These are phyloP conservation scores for Balearica regulorum DNA, from an alignment of 2,797 vertebrate species.

Conservation along the genomic window DNA sequence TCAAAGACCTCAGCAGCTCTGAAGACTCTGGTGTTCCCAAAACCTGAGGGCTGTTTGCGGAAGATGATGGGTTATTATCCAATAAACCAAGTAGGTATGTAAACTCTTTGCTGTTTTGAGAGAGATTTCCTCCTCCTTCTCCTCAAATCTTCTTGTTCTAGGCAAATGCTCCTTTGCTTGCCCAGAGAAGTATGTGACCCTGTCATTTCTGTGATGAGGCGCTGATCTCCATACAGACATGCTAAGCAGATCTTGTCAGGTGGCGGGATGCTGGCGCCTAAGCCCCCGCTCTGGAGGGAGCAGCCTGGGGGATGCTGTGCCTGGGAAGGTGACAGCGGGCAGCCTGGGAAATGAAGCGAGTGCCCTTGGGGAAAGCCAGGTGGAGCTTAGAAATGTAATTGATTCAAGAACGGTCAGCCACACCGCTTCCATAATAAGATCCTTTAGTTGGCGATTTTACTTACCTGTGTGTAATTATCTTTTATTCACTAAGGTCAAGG, in stretches of 20 bases:
- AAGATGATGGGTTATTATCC: neutral
- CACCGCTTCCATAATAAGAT: neutral
- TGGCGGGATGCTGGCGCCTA: fast-evolving
- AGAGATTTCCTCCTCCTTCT: neutral
- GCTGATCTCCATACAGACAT: fast-evolving
- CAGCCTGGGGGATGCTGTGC: fast-evolving
- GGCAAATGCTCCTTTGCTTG: neutral
- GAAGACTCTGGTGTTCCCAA: neutral
- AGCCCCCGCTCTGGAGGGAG: neutral
- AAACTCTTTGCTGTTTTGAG: neutral
- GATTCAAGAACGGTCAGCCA: neutral
- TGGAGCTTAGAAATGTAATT: neutral
- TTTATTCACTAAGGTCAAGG: neutral
- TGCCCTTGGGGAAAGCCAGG: neutral
- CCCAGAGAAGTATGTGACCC: neutral
- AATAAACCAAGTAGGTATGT: neutral
- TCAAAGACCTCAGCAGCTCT: neutral
- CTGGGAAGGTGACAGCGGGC: neutral
- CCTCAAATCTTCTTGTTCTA: neutral
- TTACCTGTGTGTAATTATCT: neutral
- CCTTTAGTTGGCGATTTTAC: neutral
- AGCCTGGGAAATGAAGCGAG: neutral
- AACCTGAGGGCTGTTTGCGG: neutral
- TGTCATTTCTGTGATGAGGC: neutral
- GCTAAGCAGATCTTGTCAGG: fast-evolving